Conservation (phyloP, 2,113 vertebrate species). For the Serilophus lunatus region DNA sequence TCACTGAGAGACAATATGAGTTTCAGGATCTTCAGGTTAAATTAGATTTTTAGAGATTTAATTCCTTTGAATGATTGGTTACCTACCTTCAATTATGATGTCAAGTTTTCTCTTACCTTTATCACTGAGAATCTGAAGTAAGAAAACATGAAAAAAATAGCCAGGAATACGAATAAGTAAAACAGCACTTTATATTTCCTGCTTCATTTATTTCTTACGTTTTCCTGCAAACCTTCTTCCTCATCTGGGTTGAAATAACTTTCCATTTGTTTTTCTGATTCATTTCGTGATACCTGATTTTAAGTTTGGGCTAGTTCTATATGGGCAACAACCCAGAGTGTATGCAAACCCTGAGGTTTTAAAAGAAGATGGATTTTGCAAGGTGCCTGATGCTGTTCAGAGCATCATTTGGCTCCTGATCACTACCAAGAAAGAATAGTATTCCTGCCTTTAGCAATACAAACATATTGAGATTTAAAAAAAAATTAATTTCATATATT, state of each 20-base stretch:
- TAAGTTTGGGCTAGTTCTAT: background rate
- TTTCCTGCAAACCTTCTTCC: background rate
- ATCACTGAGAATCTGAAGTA: background rate
- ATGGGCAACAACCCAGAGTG: background rate
- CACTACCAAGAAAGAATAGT: background rate
- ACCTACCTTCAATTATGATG: background rate
- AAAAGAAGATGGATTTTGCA: background rate
- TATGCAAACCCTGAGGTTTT: fast-evolving
- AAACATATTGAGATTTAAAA: background rate
- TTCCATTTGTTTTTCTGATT: background rate
- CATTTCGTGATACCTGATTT: background rate
- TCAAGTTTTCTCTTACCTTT: background rate
- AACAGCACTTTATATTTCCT: background rate
- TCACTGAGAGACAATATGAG: background rate
- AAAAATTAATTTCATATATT: background rate
- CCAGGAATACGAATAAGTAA: background rate
- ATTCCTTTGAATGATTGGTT: background rate
- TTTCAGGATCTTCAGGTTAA: background rate
- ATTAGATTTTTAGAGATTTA: background rate
- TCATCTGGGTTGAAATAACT: background rate
- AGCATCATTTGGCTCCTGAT: background rate
- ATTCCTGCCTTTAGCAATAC: background rate
- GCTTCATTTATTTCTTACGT: background rate
- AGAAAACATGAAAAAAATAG: background rate
- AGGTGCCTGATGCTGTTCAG: background rate